Evolutionary conservation across 30 jellyfish, hydroid and myxozoan genomes (phyloP).

Genomic region (Cassiopea xamachana): DNA sequence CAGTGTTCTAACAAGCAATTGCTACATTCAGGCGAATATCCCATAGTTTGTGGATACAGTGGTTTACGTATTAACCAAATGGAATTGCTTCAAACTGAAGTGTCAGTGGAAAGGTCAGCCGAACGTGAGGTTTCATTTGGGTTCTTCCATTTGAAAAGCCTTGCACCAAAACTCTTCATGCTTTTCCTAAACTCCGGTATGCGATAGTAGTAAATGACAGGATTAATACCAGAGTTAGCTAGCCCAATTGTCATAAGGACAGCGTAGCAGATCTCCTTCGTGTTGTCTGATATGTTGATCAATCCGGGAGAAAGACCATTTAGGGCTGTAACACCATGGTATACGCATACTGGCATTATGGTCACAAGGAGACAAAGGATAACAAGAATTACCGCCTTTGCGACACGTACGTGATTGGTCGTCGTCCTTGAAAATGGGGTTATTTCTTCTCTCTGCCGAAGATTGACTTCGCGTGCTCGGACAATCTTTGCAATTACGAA

Average conservation of each 20-base stretch:
- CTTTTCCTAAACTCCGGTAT: slow-evolving; percentile 72
- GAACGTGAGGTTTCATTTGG: not conserved
- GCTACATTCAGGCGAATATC: too few relatives aligned
- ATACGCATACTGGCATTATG: slow-evolving; percentile 37
- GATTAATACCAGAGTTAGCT: slow-evolving; percentile 81
- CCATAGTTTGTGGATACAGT: too few relatives aligned
- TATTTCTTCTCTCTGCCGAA: not conserved
- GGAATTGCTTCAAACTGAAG: not conserved
- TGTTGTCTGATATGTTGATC: not conserved
- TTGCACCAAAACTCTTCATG: slow-evolving; percentile 16
- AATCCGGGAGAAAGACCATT: slow-evolving; percentile 18
- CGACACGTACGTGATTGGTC: slow-evolving; percentile 50
- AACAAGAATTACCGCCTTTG: slow-evolving; percentile 28
- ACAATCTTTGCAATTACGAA: slow-evolving; percentile 43
- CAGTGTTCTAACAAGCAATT: too few relatives aligned
- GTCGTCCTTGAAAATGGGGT: not conserved
- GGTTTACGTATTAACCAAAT: too few relatives aligned
- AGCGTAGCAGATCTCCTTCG: slow-evolving; percentile 63
- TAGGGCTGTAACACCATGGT: slow-evolving; percentile 40
- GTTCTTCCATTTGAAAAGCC: not conserved
- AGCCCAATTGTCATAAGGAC: slow-evolving; percentile 56
- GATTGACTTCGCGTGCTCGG: not conserved
- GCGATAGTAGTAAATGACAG: slow-evolving; percentile 73
- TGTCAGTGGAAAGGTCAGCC: not conserved
- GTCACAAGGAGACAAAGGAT: slow-evolving; percentile 21